Evolutionary conservation across 2,113 vertebrate genomes (phyloP).

Genomic region (Coracopsis vasa): DNA sequence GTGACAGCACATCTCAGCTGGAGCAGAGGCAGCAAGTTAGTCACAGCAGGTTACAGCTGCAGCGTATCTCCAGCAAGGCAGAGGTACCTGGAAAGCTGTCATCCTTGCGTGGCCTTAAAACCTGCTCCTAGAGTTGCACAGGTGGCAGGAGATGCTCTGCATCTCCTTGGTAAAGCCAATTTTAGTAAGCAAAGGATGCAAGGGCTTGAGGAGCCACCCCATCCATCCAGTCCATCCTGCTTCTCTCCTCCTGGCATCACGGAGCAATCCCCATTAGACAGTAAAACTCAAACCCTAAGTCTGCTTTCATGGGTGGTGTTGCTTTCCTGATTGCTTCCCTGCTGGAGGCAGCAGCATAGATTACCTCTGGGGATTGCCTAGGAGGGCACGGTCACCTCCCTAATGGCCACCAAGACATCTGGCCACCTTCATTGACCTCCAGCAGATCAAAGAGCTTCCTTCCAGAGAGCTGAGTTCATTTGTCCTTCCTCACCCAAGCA

Average conservation of each 20-base stretch:
- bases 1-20: background rate
- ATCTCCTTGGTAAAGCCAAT: background rate
- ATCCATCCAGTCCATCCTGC: fast-evolving
- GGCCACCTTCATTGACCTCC: background rate
- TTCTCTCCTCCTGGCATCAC: background rate
- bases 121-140: background rate
- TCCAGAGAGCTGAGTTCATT: background rate
- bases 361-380: background rate
- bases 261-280: background rate
- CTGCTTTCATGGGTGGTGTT: fast-evolving
- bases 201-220: background rate
- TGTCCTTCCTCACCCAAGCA: background rate
- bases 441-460: background rate
- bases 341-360: background rate
- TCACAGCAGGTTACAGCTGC: background rate
- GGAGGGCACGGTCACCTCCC: too few relatives aligned
- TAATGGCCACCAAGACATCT: background rate
- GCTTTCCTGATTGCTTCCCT: background rate
- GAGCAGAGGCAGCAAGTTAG: background rate
- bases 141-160: background rate
- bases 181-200: background rate
- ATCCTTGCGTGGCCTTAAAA: background rate
- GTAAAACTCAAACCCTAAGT: background rate
- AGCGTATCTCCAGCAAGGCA: background rate
- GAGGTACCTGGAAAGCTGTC: background rate